A percentile compares a stretch with the other conserved stretches of the same genome.
phyloP scores from a whole-genome alignment of 2,797 vertebrate genomes.

The Geotrypetes seraphini region DNA sequence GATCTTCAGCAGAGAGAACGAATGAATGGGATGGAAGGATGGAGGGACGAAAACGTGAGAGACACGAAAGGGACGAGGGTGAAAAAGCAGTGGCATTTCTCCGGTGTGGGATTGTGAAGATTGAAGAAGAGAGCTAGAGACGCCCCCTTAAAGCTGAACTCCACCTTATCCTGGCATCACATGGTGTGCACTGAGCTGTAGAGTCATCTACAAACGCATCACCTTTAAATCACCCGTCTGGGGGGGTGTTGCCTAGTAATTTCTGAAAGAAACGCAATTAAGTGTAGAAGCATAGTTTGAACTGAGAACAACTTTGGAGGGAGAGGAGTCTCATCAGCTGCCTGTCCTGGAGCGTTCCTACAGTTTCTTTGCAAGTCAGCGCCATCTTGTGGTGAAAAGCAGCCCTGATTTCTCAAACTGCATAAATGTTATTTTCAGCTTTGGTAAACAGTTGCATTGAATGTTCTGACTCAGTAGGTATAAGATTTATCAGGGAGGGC shows the following conservation, averaged over 20 bases:
- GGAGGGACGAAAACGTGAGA: neutral
- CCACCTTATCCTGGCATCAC: slow-evolving; percentile 46
- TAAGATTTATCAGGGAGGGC: too few relatives aligned
- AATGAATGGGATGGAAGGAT: neutral
- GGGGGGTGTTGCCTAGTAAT: slow-evolving; percentile 40
- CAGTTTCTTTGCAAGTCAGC: slow-evolving; percentile 35
- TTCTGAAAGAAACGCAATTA: slow-evolving; percentile 19
- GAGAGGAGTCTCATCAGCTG: neutral
- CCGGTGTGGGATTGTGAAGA: slow-evolving; percentile 28
- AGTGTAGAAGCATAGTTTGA: slow-evolving; percentile 6
- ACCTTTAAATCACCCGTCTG: slow-evolving; percentile 28
- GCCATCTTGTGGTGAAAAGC: slow-evolving; percentile 47
- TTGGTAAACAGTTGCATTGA: too few relatives aligned
- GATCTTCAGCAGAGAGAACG: too few relatives aligned
- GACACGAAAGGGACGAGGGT: neutral
- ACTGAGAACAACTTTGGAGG: slow-evolving; percentile 6
- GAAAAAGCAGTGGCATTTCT: slow-evolving; percentile 18
- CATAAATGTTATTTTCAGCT: too few relatives aligned
- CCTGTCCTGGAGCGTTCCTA: neutral
- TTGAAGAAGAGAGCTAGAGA: slow-evolving; percentile 27
- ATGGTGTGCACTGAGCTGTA: slow-evolving; percentile 24
- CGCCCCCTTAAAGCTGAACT: slow-evolving; percentile 52
- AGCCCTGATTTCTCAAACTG: too few relatives aligned
- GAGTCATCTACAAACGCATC: slow-evolving; percentile 16
- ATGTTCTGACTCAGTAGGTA: too few relatives aligned